Conservation (phyloP, 1,140 invertebrate species). For the Aplysia californica region DNA sequence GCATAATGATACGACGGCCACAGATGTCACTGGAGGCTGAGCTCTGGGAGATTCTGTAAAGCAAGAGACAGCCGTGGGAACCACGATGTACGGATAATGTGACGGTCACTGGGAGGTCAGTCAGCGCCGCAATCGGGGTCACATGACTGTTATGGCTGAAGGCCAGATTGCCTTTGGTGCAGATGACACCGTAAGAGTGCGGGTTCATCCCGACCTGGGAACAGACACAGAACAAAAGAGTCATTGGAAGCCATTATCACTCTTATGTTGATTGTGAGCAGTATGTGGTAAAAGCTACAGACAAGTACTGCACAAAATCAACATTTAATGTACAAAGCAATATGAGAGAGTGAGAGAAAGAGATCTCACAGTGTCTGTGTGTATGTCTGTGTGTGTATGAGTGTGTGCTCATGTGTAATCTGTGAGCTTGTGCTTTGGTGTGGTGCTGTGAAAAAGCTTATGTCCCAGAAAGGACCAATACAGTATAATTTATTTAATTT, state of each 20-base stretch:
- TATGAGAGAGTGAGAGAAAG: background rate
- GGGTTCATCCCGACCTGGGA: conserved; percentile 50
- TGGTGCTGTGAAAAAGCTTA: too few species aligned
- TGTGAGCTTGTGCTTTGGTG: too few species aligned
- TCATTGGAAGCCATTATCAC: too few species aligned
- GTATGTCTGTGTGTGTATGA: too few species aligned
- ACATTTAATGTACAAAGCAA: background rate
- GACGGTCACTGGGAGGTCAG: conserved; percentile 51
- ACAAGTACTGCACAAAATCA: background rate
- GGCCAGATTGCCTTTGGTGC: conserved; percentile 48
- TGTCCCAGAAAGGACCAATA: too few species aligned
- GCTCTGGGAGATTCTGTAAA: conserved; percentile 50
- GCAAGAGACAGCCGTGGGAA: conserved; percentile 40
- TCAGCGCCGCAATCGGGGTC: conserved; percentile 47
- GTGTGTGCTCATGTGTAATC: too few species aligned
- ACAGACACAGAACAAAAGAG: too few species aligned
- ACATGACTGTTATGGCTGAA: conserved; percentile 48
- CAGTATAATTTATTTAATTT: too few species aligned
- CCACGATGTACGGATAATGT: conserved; percentile 47
- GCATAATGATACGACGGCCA: conserved; percentile 43
- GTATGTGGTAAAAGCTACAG: too few species aligned
- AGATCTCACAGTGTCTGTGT: too few species aligned
- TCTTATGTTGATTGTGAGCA: too few species aligned
- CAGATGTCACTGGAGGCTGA: conserved; percentile 43
- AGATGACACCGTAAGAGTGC: conserved; percentile 53